Evolutionary conservation across 2,888 invertebrate genomes (phyloP), one percentile per base, ranked within the genome.

Genomic region (Orthonychiurus folsomi): DNA sequence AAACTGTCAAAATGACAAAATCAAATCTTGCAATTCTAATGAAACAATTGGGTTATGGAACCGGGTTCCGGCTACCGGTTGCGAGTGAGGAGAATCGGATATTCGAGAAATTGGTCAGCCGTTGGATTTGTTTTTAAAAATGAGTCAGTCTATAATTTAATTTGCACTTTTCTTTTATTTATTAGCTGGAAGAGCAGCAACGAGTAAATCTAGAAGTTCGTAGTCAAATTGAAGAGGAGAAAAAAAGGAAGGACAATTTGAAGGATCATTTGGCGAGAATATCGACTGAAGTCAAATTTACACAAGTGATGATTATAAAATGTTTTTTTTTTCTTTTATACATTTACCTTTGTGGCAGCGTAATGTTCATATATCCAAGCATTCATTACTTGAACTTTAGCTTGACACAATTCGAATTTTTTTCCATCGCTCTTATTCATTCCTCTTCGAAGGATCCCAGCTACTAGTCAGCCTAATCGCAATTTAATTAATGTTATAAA

Each of bases 61-160:
- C 86, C 73, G 88, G 89, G 3, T 87, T 87, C 64, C 85, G 86
- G 74, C 82, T 88, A 71, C 91, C 91, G 2, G 82, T 91, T 66
- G 88, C 90, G 1, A 87, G 87, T 78, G 81, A 83, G 53, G 86
- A 86, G 73, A 91, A 91, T 74, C 79, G 79, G 72, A 75, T 73
- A 48, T 75, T 84, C 27, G 82, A 84, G 74, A 76, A 78, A 63
- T 79, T 83, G 77, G 80, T 84, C 76, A 71, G 60, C 24, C 9
- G 48, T 37, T 25, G 20, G 20, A 23, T n/a, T 20, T 2, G 15
- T 23, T 5, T 12, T 25, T 56, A 3, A 9, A n/a, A 56, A 56
- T n/a, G 18, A 2, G 27, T 21, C 9, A 2, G 25, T 25, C n/a
- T 3, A 3, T n/a, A 15, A 28, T 26, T 20, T 5, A 5, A 25